phyloP scores from a whole-genome alignment of 35 echinoderm and acorn worm species.

The Hemicentrotus pulcherrimus region DNA sequence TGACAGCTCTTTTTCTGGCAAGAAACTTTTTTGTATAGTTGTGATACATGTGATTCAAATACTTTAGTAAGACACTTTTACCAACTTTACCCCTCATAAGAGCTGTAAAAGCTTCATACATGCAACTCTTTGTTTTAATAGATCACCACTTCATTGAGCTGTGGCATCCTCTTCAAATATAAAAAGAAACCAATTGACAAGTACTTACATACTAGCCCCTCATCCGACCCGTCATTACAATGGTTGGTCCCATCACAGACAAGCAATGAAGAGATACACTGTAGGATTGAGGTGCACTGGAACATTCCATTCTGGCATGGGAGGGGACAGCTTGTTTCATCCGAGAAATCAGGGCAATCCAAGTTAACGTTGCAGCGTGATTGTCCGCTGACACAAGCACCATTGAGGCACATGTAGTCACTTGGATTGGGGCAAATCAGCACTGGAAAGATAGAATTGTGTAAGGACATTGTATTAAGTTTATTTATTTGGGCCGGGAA shows the following conservation, averaged over 20 bases:
- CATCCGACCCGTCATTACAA: conserved; percentile 52
- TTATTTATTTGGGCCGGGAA: neutral
- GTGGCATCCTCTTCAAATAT: neutral
- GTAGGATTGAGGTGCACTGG: neutral
- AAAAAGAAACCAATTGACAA: neutral
- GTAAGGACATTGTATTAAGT: neutral
- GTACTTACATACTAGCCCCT: conserved; percentile 25
- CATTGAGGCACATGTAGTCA: conserved; percentile 42
- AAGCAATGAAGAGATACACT: conserved; percentile 34
- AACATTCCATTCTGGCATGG: conserved; percentile 45
- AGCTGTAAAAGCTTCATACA: no score
- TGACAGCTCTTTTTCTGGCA: no score
- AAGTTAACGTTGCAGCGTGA: conserved; percentile 41
- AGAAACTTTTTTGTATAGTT: no score
- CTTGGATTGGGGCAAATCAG: conserved; percentile 17
- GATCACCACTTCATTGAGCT: no score
- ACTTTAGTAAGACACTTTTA: no score
- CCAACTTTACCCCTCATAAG: no score
- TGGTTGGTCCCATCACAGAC: conserved; percentile 55
- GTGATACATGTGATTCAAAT: no score
- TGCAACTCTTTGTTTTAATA: no score
- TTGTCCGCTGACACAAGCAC: conserved; percentile 21
- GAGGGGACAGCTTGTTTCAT: conserved; percentile 35
- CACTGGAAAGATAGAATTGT: neutral
- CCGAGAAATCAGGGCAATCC: conserved; percentile 36